phyloP scores from a whole-genome alignment of 2,113 vertebrate genomes.

The Carettochelys insculpta region DNA sequence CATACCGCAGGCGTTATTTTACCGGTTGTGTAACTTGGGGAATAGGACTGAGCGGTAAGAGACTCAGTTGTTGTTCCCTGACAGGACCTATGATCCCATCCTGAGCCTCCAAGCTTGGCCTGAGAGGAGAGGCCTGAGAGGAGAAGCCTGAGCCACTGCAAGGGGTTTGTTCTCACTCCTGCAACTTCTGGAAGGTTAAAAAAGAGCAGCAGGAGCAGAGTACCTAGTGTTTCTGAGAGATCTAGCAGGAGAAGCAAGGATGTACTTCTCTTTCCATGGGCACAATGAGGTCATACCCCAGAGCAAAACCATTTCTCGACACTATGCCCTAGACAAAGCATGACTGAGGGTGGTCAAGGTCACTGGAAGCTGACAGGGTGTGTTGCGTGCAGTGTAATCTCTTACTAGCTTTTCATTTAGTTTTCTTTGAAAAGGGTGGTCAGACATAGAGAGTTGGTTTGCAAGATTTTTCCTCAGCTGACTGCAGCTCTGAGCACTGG shows the following conservation, averaged over 20 bases:
- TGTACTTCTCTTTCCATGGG: neutral
- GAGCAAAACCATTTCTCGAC: neutral
- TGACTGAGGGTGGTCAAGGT: neutral
- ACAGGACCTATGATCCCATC: neutral
- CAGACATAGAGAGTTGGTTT: accelerated
- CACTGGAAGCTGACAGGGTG: neutral
- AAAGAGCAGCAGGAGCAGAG: neutral
- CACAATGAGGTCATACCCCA: neutral
- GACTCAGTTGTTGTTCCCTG: neutral
- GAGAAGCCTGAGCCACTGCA: neutral
- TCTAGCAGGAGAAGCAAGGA: neutral
- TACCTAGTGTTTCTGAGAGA: neutral
- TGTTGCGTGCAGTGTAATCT: neutral
- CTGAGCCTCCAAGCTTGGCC: neutral
- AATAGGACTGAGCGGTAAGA: neutral
- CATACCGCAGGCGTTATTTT: neutral
- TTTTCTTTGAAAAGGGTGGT: neutral
- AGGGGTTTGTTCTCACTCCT: neutral
- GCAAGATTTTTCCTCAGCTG: neutral
- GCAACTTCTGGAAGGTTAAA: neutral
- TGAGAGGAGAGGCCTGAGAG: neutral
- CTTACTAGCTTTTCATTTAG: neutral
- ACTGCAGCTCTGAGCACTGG: neutral
- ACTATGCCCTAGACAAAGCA: neutral
- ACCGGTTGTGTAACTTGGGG: neutral